Conservation (phyloP, 1,140 invertebrate species). For the Drosophila nigrodunni region DNA sequence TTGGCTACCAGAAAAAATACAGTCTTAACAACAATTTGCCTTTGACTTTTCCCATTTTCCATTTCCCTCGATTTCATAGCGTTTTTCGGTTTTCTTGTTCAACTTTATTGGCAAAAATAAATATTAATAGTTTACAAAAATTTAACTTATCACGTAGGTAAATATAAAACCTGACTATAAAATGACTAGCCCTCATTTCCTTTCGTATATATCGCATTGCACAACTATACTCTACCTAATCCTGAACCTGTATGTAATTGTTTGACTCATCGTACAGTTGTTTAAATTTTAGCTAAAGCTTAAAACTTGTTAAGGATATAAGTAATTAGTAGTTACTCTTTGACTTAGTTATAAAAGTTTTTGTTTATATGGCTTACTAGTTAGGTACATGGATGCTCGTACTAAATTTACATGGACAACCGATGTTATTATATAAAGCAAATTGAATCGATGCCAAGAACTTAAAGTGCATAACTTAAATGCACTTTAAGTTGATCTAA, state of each 20-base stretch:
- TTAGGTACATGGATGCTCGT: conserved; percentile 66
- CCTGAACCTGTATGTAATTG: conserved; percentile 46
- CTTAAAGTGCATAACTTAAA: conserved; percentile 23
- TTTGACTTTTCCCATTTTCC: conserved; percentile 50
- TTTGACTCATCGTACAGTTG: conserved; percentile 34
- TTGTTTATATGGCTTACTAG: conserved; percentile 45
- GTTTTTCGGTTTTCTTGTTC: conserved; percentile 58
- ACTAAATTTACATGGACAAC: conserved; percentile 63
- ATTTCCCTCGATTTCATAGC: conserved; percentile 12
- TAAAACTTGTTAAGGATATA: conserved; percentile 33
- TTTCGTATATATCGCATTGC: conserved; percentile 65
- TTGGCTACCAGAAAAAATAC: conserved; percentile 51
- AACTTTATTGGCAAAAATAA: conserved; percentile 78
- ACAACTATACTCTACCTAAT: conserved; percentile 45
- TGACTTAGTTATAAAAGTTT: conserved; percentile 12
- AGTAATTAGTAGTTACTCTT: conserved; percentile 18
- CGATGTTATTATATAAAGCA: conserved; percentile 51
- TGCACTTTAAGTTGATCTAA: conserved; percentile 44
- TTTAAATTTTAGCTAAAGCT: conserved; percentile 44
- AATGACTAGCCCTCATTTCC: conserved; percentile 72
- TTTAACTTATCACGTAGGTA: conserved; percentile 64
- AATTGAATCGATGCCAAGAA: conserved; percentile 23
- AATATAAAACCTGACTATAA: conserved; percentile 52
- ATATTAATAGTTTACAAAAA: conserved; percentile 67
- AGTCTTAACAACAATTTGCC: conserved; percentile 46